Evolutionary conservation across 2,888 invertebrate genomes (phyloP).

Genomic region (Branchellion lobata): DNA sequence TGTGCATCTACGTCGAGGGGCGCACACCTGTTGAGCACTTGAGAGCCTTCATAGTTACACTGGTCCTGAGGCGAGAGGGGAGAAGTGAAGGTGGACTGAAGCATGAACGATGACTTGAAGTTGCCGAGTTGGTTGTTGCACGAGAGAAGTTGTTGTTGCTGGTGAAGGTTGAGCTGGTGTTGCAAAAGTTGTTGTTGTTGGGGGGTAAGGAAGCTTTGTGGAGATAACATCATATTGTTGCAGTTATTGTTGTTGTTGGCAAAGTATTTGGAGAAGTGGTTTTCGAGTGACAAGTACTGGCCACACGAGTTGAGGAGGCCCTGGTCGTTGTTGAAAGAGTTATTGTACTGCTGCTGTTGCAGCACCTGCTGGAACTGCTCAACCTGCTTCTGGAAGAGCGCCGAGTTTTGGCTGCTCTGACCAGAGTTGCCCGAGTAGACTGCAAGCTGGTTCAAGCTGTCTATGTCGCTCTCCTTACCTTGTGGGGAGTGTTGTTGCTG

Average conservation of each 20-base stretch:
- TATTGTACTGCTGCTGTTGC: conserved; percentile 51
- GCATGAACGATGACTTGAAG: conserved; percentile 32
- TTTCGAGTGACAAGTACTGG: conserved; percentile 9
- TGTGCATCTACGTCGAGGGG: conserved; percentile 84
- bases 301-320: conserved; percentile 33
- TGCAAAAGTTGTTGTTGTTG: conserved; percentile 50
- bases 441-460: background rate
- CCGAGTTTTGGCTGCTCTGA: background rate
- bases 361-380: conserved; percentile 51
- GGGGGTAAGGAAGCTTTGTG: conserved; percentile 34
- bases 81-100: conserved; percentile 21
- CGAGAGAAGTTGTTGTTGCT: conserved; percentile 36
- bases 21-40: conserved; percentile 54
- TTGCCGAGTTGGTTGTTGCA: conserved; percentile 31
- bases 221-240: background rate
- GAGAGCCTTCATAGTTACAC: conserved; percentile 57
- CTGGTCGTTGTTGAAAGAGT: conserved; percentile 41
- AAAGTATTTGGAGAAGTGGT: conserved; percentile 8
- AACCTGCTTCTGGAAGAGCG: conserved; percentile 51
- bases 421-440: conserved; percentile 13
- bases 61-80: conserved; percentile 56
- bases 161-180: conserved; percentile 46
- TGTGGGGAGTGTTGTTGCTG: conserved; percentile 45
- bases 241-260: conserved; percentile 28
- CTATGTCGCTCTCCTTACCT: background rate